These are phyloP conservation scores for Drosophila asahinai DNA, from an alignment of 1,140 invertebrate genomes.

Conservation along the genomic window DNA sequence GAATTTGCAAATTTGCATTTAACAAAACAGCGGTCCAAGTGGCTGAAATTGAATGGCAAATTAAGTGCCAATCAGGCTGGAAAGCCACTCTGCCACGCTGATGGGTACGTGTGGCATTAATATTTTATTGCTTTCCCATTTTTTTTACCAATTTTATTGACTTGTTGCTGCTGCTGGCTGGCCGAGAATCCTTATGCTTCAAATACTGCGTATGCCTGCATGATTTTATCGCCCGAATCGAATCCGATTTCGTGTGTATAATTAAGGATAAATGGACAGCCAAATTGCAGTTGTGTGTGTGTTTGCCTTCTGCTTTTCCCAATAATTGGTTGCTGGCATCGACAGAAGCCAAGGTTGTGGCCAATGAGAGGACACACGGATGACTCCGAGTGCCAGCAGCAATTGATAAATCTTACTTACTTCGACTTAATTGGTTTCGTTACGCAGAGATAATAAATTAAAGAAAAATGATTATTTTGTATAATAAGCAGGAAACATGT, in stretches of 20 bases:
- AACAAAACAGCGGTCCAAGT: slow-evolving; percentile 25
- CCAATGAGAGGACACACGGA: slow-evolving; percentile 15
- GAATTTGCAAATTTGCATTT: slow-evolving; percentile 55
- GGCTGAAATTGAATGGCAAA: slow-evolving; percentile 45
- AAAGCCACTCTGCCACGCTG: slow-evolving; percentile 17
- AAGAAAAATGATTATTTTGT: too few species aligned
- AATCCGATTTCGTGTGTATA: slow-evolving; percentile 57
- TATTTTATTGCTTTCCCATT: neutral
- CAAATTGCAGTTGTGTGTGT: slow-evolving; percentile 20
- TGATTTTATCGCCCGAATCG: slow-evolving; percentile 10
- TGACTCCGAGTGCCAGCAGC: neutral
- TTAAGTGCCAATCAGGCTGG: slow-evolving; percentile 65
- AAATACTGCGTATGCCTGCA: neutral
- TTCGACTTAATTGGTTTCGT: slow-evolving; percentile 3
- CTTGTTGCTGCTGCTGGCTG: slow-evolving; percentile 29
- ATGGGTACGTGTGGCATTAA: slow-evolving; percentile 30
- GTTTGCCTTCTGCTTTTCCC: neutral
- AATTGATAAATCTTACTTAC: slow-evolving; percentile 15
- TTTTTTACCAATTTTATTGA: slow-evolving; percentile 32
- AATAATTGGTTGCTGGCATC: slow-evolving; percentile 13
- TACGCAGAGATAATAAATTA: slow-evolving; percentile 5
- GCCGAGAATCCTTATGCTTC: slow-evolving; percentile 7
- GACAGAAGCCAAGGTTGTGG: slow-evolving; percentile 37
- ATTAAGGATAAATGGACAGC: slow-evolving; percentile 64
- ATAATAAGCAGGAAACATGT: neutral